Evolutionary conservation across 1,140 invertebrate genomes (phyloP).

Genomic region (Nasonia vitripennis): DNA sequence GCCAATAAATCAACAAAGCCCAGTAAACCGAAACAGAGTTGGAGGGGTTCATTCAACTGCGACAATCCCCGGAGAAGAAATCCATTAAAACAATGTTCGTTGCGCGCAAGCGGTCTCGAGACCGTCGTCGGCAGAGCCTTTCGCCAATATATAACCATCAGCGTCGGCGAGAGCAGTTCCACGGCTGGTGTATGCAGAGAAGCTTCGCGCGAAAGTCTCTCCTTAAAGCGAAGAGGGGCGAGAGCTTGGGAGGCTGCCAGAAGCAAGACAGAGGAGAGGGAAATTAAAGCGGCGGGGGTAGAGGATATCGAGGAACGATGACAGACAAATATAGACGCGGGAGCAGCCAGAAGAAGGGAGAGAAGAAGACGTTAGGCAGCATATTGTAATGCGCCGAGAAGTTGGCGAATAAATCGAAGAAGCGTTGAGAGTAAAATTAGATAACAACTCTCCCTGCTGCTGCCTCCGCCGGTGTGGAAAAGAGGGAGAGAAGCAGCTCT

Average conservation of each 20-base stretch:
- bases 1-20: background rate
- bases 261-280: constrained; percentile 4
- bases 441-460: constrained; percentile 71
- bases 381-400: constrained; percentile 75
- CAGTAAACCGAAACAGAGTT: background rate
- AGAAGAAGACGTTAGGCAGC: constrained; percentile 65
- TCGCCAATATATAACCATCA: constrained; percentile 29
- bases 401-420: constrained; percentile 76
- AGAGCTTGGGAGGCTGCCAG: constrained; percentile 55
- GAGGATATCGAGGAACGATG: constrained; percentile 47
- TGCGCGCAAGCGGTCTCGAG: background rate
- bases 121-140: background rate
- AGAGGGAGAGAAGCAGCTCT: constrained; percentile 60
- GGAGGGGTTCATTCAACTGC: background rate
- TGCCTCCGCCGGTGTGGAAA: constrained; percentile 57
- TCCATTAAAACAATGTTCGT: constrained; percentile 39
- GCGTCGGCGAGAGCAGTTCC: background rate
- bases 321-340: constrained; percentile 51
- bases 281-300: constrained; percentile 44
- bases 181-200: constrained; percentile 14
- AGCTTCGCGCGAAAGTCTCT: constrained; percentile 25
- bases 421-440: constrained; percentile 76
- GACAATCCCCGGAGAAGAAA: background rate
- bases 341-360: constrained; percentile 37
- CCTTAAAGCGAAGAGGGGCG: background rate